Evolutionary conservation across 1,140 invertebrate genomes (phyloP), one percentile per base, ranked within the genome.

Genomic region (Aphis gossypii): DNA sequence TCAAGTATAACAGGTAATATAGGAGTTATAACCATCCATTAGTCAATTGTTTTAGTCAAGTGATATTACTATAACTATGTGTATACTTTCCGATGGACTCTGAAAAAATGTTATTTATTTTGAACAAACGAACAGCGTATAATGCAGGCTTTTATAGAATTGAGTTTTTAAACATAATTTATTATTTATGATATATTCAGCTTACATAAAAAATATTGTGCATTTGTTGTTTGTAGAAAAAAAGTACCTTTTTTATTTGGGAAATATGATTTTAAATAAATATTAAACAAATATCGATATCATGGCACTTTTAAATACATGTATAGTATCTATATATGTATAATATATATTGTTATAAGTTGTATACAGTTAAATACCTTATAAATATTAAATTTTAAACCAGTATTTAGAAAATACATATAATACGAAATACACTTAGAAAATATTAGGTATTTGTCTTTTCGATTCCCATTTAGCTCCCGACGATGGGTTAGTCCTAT

Each of bases 21-120:
- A 89, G 48, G 87, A 56, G 87, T 54, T 54, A 41, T 41, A 89
- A 56, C 48, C 48, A 23, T 89, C 87, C 87, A 89, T 89, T 89
- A 56, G 51, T 87, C 44, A 48, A 87, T 87, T 87, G 86, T 89
- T 89, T 89, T 89, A 89, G 48, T 38, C 35, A 56, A 89, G 51
- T 38, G 87, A 89, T 48, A 87, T 56, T 89, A 89, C 87, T 89
- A 46, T 87, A n/a, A 48, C 86, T 20, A 21, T 86, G 8, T 48
- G n/a, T 54, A 88, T 88, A 54, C n/a, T 88, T 68, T 88, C 38
- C 30, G 20, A 88, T 35, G 87, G 7, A 51, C 30, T 88, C 35
- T 35, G 30, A 88, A 88, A 88, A 48, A 23, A 54, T 2, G n/a
- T 38, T 89, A 89, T 89, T 89, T 89, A 56, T 56, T 56, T 89